Evolutionary conservation across 1,140 invertebrate genomes (phyloP).

Genomic region (Apis florea): DNA sequence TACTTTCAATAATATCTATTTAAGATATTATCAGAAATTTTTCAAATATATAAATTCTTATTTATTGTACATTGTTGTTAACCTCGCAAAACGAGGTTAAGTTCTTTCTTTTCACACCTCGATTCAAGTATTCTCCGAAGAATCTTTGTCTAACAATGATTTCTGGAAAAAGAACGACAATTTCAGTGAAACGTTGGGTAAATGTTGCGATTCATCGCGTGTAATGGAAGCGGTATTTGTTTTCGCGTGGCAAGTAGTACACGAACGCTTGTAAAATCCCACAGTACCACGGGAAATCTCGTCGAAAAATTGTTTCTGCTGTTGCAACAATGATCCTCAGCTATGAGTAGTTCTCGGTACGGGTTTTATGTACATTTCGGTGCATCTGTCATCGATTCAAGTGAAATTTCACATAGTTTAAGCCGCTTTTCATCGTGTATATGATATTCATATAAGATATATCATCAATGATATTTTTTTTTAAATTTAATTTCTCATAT

Average conservation of each 20-base stretch:
- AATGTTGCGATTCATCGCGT: slow-evolving; percentile 3
- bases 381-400: slow-evolving; percentile 46
- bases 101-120: too few species aligned
- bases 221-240: neutral
- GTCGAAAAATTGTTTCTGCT: slow-evolving; percentile 13
- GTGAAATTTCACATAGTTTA: slow-evolving; percentile 46
- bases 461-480: too few species aligned
- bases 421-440: neutral
- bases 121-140: neutral
- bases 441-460: neutral
- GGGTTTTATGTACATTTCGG: slow-evolving; percentile 24
- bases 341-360: neutral
- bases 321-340: neutral
- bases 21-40: too few species aligned
- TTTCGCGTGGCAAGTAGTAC: neutral
- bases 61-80: too few species aligned
- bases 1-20: too few species aligned
- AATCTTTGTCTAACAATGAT: neutral
- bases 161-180: neutral
- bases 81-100: too few species aligned
- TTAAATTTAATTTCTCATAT: too few species aligned
- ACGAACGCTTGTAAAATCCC: neutral
- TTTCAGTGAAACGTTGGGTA: neutral
- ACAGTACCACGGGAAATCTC: neutral
- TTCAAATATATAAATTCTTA: too few species aligned